Base-by-base conservation (phyloP, 2,888 invertebrate species). In the Anoncus sp. region DNA sequence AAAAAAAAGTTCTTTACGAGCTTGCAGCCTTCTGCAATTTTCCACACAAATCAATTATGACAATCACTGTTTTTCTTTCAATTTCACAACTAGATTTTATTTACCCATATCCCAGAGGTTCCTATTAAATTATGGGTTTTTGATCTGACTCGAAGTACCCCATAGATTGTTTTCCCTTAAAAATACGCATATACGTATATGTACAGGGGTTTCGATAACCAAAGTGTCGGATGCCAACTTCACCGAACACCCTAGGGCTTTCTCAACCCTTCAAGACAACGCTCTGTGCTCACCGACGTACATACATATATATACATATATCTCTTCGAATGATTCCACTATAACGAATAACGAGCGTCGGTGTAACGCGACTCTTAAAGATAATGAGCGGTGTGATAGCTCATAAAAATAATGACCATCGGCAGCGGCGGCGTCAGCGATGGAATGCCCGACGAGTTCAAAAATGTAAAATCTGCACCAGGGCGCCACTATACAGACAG, bases 371-470 rank as follows among this genome's bases (percentile, higher is more conserved):
- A 83, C 84, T 87, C 85, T 86, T 84, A 84, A 87, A 87, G 86
- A 87, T 87, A 87, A 87, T 86, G 89, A 88, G 88, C 85, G 87
- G 85, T 85, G 85, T 85, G 89, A 89, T 89, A 85, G 88, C 88
- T 89, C 89, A 88, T 89, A 89, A 89, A 89, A 85, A 86, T 89
- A 89, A 89, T 88, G 87, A 88, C 87, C 87, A 87, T 87, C 85
- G 87, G 82, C 81, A 80, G 81, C 43, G 27, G 14, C 82, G 77
- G 66, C 75, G 62, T 62, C 79, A 62, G 27, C 73, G 73, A 62
- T 75, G 71, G 69, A 71, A 77, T 35, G 74, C 62, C n/a, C 63
- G 76, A 70, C 60, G 76, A n/a, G 53, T 67, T 55, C 45, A 35
- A 51, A n/a, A 69, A 69, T 31, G 75, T 24, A 60, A 53, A 71